Evolutionary conservation across 2,888 invertebrate species (phyloP).

Genomic region (Epinotia demarniana): DNA sequence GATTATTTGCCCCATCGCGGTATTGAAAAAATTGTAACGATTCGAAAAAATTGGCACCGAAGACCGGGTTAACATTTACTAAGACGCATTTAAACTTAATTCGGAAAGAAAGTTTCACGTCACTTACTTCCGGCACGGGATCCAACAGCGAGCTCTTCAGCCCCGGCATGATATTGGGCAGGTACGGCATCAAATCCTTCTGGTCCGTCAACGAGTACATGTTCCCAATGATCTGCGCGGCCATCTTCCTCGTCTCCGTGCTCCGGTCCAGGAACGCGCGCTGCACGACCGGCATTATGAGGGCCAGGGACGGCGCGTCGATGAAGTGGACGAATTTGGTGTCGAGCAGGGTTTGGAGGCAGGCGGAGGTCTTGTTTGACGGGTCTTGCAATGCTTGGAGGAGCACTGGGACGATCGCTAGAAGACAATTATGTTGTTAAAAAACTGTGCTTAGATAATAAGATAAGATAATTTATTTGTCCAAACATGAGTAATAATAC

Average conservation of each 20-base stretch:
- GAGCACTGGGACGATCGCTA: constrained; percentile 93
- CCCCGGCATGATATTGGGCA: constrained; percentile 98
- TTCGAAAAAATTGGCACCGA: too few species aligned
- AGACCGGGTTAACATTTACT: too few species aligned
- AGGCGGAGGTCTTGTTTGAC: constrained; percentile 95
- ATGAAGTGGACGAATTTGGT: constrained; percentile 99
- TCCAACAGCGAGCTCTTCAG: constrained; percentile 97
- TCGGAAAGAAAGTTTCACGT: background rate
- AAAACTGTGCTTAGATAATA: too few species aligned
- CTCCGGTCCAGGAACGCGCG: constrained; percentile 98
- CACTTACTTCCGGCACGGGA: constrained; percentile 95
- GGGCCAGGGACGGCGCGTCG: constrained; percentile 98
- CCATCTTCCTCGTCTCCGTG: constrained; percentile 99
- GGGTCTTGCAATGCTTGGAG: constrained; percentile 98
- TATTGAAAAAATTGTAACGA: too few species aligned
- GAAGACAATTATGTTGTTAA: constrained; percentile 1
- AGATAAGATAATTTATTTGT: too few species aligned
- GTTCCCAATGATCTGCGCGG: constrained; percentile 99
- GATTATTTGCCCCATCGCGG: too few species aligned
- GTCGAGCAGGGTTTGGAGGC: constrained; percentile 96
- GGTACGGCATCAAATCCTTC: constrained; percentile 98
- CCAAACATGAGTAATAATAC: too few species aligned
- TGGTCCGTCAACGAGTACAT: constrained; percentile 99
- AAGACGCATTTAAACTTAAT: too few species aligned
- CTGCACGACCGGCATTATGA: constrained; percentile 99